Conservation (phyloP, 2,888 invertebrate genomes). For the Dryobotodes eremita region DNA sequence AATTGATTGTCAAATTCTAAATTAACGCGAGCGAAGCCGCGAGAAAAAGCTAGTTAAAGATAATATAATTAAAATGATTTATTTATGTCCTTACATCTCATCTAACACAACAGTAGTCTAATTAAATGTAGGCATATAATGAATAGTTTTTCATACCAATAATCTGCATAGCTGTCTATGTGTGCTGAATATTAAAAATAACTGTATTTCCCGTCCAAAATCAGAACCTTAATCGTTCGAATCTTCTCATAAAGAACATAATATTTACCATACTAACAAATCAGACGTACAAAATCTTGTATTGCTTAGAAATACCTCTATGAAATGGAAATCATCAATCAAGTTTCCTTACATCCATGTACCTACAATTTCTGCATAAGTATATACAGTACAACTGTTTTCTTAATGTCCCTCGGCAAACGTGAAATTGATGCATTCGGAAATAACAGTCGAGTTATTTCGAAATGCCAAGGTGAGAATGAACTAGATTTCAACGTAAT, state of each 20-base stretch:
- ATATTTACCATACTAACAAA: constrained; percentile 16
- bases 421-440: not conserved
- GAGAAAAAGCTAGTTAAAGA: too few species aligned
- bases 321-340: constrained; percentile 25
- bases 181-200: not conserved
- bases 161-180: not conserved
- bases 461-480: too few species aligned
- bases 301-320: not conserved
- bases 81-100: too few species aligned
- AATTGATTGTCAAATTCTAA: too few species aligned
- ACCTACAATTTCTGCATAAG: not conserved
- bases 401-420: too few species aligned
- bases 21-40: too few species aligned
- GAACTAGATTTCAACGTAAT: too few species aligned
- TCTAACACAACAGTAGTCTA: too few species aligned
- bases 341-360: constrained; percentile 1
- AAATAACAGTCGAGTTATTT: too few species aligned
- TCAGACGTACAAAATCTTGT: not conserved
- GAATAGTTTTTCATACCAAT: too few species aligned
- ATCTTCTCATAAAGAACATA: not conserved
- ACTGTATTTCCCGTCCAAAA: not conserved
- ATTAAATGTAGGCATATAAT: too few species aligned
- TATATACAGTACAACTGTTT: not conserved
- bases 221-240: not conserved
- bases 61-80: too few species aligned